Base-by-base conservation (phyloP, 1,140 invertebrate species). In the Wiebesia pumilae region DNA sequence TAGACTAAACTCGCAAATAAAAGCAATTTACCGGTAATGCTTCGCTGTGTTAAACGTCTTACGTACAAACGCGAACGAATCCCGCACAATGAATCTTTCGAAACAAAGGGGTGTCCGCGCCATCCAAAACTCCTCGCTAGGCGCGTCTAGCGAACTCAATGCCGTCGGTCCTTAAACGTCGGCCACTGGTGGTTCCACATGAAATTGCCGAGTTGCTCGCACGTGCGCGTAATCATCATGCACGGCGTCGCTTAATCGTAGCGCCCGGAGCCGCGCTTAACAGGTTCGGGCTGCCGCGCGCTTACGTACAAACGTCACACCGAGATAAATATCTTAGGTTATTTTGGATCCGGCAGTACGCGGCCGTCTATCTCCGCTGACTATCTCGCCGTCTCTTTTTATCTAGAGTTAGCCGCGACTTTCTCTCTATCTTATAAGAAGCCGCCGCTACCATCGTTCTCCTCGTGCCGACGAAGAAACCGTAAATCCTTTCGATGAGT, bases 311-410 rank as follows among this genome's bases (percentile, higher is more conserved):
- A 19, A 9, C 51, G 43, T 87, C 80, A 89, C 87, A 35, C 65
- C 27, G 71, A 90, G 88, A 91, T 91, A 91, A 90, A 91, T 91
- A 89, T 89, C 88, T 58, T n/a, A 35, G 86, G 87, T 89, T 90
- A 90, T 91, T 91, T 90, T 88, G 89, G 89, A 90, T 88, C 83
- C 84, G 85, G 80, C 89, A 89, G 86, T 21, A 16, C 51, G 51
- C 88, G 80, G 38, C n/a, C 54, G 30, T 30, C 38, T 65, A 65
- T 69, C 75, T 83, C 58, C 21, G 27, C 40, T 62, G 67, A 58
- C n/a, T 65, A 79, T 35, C 51, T 83, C 71, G 38, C 71, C 19
- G 4, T 77, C 40, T 77, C 73, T 77, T 19, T 47, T 43, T 47
- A 6, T 77, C 38, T 47, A 12, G 40, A 21, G n/a, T 19, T 77